Conservation (phyloP, 1,140 invertebrate genomes). For the Solenopsis invicta region DNA sequence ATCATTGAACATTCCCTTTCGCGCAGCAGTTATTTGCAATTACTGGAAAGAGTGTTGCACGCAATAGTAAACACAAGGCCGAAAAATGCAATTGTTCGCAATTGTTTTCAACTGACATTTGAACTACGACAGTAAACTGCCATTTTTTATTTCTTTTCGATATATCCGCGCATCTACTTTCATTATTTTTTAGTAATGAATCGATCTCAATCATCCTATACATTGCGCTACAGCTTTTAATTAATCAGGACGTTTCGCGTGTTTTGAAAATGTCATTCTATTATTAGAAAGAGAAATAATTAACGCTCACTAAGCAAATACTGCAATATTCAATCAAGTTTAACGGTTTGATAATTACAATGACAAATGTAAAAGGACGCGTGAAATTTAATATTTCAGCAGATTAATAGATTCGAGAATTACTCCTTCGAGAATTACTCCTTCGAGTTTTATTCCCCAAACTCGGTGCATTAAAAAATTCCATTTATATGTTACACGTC, state of each 20-base stretch:
- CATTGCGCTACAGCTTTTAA: slow-evolving; percentile 3
- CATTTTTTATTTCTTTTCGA: slow-evolving; percentile 13
- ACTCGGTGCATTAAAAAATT: background rate
- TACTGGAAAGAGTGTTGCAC: slow-evolving; percentile 53
- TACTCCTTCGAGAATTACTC: background rate
- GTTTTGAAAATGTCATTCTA: background rate
- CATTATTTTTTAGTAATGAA: slow-evolving; percentile 18
- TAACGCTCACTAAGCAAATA: background rate
- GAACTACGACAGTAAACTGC: background rate
- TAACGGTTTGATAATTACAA: background rate
- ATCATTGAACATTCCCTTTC: slow-evolving; percentile 28
- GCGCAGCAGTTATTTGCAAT: slow-evolving; percentile 30
- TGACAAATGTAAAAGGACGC: background rate
- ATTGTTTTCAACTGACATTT: slow-evolving; percentile 45
- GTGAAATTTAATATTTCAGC: background rate
- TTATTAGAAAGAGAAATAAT: background rate
- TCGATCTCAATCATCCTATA: slow-evolving; percentile 11
- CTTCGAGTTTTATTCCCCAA: background rate
- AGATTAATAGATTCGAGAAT: background rate
- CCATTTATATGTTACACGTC: slow-evolving; percentile 9
- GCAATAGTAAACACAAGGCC: slow-evolving; percentile 1
- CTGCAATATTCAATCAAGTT: background rate
- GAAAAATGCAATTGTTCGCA: slow-evolving; percentile 34
- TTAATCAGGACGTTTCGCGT: background rate
- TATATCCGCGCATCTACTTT: background rate